These are phyloP conservation scores for Zoanthus sansibaricus DNA, from an alignment of 92 coral and sea anemone genomes.

Conservation along the genomic window DNA sequence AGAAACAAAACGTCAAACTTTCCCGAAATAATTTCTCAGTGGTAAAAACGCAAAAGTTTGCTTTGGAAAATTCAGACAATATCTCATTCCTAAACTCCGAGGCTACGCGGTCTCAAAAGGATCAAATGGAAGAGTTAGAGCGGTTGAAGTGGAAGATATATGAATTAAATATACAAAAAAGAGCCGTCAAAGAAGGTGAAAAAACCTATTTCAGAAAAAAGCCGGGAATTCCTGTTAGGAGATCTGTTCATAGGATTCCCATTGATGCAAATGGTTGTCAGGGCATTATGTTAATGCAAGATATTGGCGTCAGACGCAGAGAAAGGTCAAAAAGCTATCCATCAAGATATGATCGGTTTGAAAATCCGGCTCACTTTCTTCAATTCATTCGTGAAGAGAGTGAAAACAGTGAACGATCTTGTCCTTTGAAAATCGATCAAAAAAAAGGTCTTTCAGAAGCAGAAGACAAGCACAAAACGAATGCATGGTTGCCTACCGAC, in stretches of 20 bases:
- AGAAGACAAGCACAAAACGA: not conserved
- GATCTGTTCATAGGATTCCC: not conserved
- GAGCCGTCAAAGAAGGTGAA: not conserved
- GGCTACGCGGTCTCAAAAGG: not conserved
- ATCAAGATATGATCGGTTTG: not conserved
- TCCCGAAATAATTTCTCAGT: not conserved
- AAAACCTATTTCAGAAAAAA: not conserved
- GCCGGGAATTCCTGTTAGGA: not conserved
- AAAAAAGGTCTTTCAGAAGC: not conserved
- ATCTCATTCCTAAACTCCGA: conserved; percentile 19
- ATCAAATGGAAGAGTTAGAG: conserved; percentile 47
- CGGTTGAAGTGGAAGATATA: conserved; percentile 54
- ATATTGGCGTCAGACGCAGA: not conserved
- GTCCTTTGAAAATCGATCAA: not conserved
- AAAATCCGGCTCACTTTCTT: not conserved
- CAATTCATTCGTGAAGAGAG: not conserved
- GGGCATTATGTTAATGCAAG: not conserved
- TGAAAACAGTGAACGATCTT: not conserved
- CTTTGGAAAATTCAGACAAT: not conserved
- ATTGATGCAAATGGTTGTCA: not conserved
- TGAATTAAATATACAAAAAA: conserved; percentile 40
- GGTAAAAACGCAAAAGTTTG: not conserved
- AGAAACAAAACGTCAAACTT: not conserved
- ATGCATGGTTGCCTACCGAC: not conserved
- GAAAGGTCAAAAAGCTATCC: conserved; percentile 31